Conservation (phyloP, 2,888 invertebrate genomes). For the Netelia fuscicornis region DNA sequence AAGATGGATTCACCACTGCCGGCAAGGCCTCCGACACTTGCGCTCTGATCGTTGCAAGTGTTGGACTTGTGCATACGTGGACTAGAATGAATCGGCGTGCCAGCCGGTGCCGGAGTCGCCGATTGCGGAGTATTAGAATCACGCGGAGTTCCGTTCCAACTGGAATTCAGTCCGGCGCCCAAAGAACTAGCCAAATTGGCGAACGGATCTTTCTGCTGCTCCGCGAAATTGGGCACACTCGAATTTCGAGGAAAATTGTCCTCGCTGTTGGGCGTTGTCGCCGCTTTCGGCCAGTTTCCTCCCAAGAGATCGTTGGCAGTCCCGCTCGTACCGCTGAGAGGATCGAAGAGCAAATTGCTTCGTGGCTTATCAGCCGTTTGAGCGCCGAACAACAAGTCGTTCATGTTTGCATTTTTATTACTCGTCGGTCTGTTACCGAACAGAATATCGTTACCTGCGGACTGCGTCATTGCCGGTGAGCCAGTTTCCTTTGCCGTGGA, state of each 20-base stretch:
- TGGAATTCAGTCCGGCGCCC: slow-evolving; percentile 81
- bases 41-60: slow-evolving; percentile 70
- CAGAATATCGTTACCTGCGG: slow-evolving; percentile 74
- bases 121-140: slow-evolving; percentile 83
- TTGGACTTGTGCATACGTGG: slow-evolving; percentile 81
- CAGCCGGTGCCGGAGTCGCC: slow-evolving; percentile 81
- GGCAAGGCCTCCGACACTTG: slow-evolving; percentile 55
- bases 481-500: slow-evolving; percentile 70
- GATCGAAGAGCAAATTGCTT: slow-evolving; percentile 80
- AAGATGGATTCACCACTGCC: slow-evolving; percentile 85
- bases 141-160: slow-evolving; percentile 84
- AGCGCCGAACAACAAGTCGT: slow-evolving; percentile 76
- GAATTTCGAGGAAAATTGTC: slow-evolving; percentile 84
- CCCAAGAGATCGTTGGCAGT: slow-evolving; percentile 86
- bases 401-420: slow-evolving; percentile 71
- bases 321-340: slow-evolving; percentile 72
- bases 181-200: slow-evolving; percentile 87
- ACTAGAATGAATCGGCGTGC: slow-evolving; percentile 85
- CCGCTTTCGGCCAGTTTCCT: slow-evolving; percentile 84
- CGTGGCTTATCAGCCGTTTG: slow-evolving; percentile 52
- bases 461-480: slow-evolving; percentile 70
- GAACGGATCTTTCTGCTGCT: slow-evolving; percentile 89
- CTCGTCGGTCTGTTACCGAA: slow-evolving; percentile 73
- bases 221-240: slow-evolving; percentile 86
- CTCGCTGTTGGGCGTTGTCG: slow-evolving; percentile 72